Percentiles rank a stretch among this genome's conserved stretches.
Evolutionary conservation across 2,113 vertebrate genomes (phyloP).

Genomic region (Stomatorhinus ivindoensis): DNA sequence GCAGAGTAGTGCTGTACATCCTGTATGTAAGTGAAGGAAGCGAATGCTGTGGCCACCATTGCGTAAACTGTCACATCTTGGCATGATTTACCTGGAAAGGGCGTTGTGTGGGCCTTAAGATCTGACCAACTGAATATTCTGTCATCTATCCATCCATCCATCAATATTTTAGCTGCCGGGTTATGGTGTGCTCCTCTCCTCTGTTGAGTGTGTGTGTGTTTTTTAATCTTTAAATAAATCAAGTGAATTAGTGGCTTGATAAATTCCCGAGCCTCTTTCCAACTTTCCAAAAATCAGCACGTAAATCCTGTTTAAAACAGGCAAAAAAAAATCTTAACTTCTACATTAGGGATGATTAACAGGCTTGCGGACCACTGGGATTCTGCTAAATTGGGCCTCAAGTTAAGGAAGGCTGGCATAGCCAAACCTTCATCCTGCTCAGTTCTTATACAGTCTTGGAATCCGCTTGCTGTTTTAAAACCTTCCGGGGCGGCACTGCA

Average conservation of each 20-base stretch:
- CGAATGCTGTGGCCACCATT: background rate
- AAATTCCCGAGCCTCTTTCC: background rate
- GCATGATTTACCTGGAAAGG: background rate
- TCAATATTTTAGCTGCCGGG: background rate
- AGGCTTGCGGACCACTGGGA: background rate
- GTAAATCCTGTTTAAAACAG: background rate
- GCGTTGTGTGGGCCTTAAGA: background rate
- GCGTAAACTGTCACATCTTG: background rate
- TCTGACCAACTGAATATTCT: background rate
- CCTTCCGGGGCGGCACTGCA: background rate
- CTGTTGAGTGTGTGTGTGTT: background rate
- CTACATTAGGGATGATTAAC: background rate
- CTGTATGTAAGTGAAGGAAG: background rate
- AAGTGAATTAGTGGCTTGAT: background rate
- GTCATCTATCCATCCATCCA: background rate
- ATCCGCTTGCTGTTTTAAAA: background rate
- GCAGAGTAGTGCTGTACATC: background rate
- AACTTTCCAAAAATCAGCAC: background rate
- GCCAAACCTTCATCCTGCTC: too few species aligned
- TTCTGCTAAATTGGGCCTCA: background rate
- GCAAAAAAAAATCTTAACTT: background rate
- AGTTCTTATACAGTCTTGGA: background rate
- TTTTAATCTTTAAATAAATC: background rate
- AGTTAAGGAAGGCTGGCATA: background rate
- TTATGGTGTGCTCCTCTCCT: background rate